Evolutionary conservation across 1,140 invertebrate genomes (phyloP).

Genomic region (Drosophila erecta): DNA sequence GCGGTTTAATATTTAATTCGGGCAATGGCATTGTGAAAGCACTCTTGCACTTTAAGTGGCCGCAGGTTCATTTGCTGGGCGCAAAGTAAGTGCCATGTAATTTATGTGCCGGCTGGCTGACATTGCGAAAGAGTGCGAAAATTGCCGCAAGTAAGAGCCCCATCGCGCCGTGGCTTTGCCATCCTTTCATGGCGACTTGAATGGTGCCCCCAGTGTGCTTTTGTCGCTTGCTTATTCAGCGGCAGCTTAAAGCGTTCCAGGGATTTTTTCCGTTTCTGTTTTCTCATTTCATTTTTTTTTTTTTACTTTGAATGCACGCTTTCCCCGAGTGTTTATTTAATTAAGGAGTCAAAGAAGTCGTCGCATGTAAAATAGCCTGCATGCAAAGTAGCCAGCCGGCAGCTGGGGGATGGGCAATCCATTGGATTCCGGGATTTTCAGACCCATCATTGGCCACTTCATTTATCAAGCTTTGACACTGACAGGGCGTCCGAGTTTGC

Average conservation of each 20-base stretch:
- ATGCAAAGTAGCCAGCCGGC: conserved; percentile 1
- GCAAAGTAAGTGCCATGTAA: conserved; percentile 71
- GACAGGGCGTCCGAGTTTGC: conserved; percentile 46
- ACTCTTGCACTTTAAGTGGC: conserved; percentile 46
- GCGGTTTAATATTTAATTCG: conserved; percentile 66
- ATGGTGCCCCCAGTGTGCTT: conserved; percentile 11
- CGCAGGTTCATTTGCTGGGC: conserved; percentile 59
- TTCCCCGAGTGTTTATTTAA: conserved; percentile 21
- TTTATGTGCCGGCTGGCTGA: conserved; percentile 63
- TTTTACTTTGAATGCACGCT: conserved; percentile 22
- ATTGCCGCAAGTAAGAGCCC: conserved; percentile 50
- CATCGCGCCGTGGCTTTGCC: conserved; percentile 7
- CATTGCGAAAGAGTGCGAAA: conserved; percentile 66
- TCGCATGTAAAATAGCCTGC: conserved; percentile 11
- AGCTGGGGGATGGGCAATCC: neutral
- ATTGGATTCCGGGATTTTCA: conserved; percentile 9
- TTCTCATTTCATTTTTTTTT: neutral
- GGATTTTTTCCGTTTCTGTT: conserved; percentile 1
- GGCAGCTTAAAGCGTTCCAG: conserved; percentile 11
- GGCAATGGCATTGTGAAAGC: conserved; percentile 11
- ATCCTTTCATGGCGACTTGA: conserved; percentile 24
- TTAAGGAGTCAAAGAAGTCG: conserved; percentile 18
- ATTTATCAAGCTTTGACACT: conserved; percentile 60
- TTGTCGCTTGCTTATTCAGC: conserved; percentile 28
- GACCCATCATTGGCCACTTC: conserved; percentile 28